Base-by-base conservation (phyloP, 2,888 invertebrate genomes). In the Stenodera caucasica region DNA sequence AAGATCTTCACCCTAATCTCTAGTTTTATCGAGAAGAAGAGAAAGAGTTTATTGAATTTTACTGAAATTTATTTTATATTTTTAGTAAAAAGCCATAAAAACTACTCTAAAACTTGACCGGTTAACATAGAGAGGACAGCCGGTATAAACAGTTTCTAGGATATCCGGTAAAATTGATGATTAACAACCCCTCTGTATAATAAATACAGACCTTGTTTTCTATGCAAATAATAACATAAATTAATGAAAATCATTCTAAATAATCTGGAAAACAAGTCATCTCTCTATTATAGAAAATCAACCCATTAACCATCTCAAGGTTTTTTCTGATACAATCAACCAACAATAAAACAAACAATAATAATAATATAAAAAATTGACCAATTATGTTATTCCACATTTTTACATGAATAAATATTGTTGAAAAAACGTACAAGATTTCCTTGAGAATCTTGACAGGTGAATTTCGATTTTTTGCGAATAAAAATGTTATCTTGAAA, bases 291-390 rank as follows among this genome's bases (percentile, higher is more conserved):
- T 45, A 45, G 45, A 45, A 45, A 45, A 12, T 15, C 37, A 15
- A 37, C 14, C 37, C 45, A 45, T 45, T 21, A 45, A 45, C 45
- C 45, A 45, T 45, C 45, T 45, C 45, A 45, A 45, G 45, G 45
- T 21, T 45, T 11, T 45, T 45, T 32, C 8, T 5, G 18, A 45
- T 45, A 11, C 12, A 45, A 51, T 51, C 29, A 18, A n/a, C 30
- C 14, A 29, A 51, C 30, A 15, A 51, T 51, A 14, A 21, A 45
- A 18, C n/a, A n/a, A n/a, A 45, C 37, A 40, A 40, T 45, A 45
- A n/a, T n/a, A n/a, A n/a, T 21, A 12, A 40, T 21, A 45, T 11
- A 21, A 18, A 45, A 45, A 45, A 45, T 45, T 45, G 12, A 21
- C 45, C 45, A 45, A 45, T 45, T 40, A 35, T 14, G 5, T 4